phyloP scores from a whole-genome alignment of 30 jellyfish, hydroid and myxozoan genomes.

The Aurelia aurita region DNA sequence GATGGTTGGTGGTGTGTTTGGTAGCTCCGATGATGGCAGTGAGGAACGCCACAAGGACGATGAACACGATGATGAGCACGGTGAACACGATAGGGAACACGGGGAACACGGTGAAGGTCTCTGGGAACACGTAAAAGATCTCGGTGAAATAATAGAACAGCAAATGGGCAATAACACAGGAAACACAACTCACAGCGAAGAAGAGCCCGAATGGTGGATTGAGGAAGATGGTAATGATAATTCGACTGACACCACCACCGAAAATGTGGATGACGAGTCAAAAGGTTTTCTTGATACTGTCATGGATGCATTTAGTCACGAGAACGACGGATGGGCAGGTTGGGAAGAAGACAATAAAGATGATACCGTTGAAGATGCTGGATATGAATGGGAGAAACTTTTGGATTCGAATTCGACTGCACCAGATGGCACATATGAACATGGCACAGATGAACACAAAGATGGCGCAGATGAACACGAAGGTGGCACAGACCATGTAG shows the following conservation, averaged over 20 bases:
- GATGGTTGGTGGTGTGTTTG: not conserved
- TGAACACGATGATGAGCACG: slow-evolving; percentile 9
- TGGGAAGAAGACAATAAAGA: slow-evolving; percentile 28
- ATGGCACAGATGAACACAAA: slow-evolving; percentile 1
- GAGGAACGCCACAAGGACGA: slow-evolving; percentile 9
- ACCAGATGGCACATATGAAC: not conserved
- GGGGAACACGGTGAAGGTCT: not conserved
- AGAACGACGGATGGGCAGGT: not conserved
- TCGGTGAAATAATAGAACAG: too few relatives aligned
- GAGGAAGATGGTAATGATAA: too few relatives aligned
- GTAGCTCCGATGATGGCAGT: not conserved
- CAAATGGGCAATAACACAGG: too few relatives aligned
- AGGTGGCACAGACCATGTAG: not conserved
- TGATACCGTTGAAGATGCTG: not conserved
- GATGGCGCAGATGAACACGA: not conserved
- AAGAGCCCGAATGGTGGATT: too few relatives aligned
- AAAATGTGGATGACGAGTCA: not conserved
- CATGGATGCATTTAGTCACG: not conserved
- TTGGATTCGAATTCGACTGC: not conserved
- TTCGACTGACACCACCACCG: too few relatives aligned
- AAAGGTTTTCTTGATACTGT: not conserved
- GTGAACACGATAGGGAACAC: slow-evolving; percentile 7
- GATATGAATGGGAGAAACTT: not conserved
- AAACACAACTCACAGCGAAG: too few relatives aligned
- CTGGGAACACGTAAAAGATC: not conserved